Conservation (phyloP, 2,113 vertebrate genomes). For the Datnioides undecimradiatus region DNA sequence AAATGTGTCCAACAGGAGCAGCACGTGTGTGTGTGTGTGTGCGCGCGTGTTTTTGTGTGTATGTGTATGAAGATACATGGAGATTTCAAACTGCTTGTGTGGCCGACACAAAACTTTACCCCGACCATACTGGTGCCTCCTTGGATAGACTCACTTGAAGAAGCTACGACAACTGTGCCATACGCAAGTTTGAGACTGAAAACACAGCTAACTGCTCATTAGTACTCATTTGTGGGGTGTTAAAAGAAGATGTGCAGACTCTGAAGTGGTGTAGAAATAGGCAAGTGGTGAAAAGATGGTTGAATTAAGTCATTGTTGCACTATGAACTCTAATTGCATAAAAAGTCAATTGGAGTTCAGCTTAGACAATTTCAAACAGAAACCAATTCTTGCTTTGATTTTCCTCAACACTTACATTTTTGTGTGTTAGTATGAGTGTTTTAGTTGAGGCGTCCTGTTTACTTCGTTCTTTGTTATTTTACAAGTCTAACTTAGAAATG, state of each 20-base stretch:
- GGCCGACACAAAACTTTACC: constrained; percentile 32
- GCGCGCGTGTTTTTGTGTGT: background rate
- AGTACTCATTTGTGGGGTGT: background rate
- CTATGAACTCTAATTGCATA: constrained; percentile 56
- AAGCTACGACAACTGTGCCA: constrained; percentile 58
- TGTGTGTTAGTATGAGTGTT: constrained; percentile 44
- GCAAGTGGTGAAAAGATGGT: constrained; percentile 8
- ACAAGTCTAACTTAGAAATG: constrained; percentile 16
- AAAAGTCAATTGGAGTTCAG: constrained; percentile 31
- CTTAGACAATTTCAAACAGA: constrained; percentile 16
- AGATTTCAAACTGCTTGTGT: background rate
- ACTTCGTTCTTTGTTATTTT: constrained; percentile 34
- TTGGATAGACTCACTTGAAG: constrained; percentile 13
- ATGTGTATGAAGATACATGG: background rate
- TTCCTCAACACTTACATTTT: constrained; percentile 33
- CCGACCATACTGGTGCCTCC: constrained; percentile 57
- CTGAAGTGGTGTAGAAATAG: constrained; percentile 39
- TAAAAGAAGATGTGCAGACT: constrained; percentile 20
- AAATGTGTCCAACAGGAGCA: constrained; percentile 27
- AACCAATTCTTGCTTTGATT: constrained; percentile 3
- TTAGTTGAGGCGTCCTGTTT: constrained; percentile 36
- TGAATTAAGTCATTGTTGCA: constrained; percentile 49
- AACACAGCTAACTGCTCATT: background rate
- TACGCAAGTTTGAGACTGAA: background rate
- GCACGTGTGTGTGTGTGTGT: background rate